phyloP scores from a whole-genome alignment of 2,113 vertebrate species.

The Macroglossus sobrinus region DNA sequence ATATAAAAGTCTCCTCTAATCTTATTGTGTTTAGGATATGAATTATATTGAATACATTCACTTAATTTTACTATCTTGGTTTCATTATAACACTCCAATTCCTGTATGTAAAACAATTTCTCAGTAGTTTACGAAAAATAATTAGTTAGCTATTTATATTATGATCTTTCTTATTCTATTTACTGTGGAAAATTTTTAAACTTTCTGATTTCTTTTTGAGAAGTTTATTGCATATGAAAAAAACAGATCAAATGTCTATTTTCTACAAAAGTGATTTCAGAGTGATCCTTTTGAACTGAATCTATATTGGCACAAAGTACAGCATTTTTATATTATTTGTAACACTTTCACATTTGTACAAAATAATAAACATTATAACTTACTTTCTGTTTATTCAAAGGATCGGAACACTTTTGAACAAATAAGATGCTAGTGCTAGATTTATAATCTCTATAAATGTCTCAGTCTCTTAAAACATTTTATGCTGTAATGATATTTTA shows the following conservation, averaged over 20 bases:
- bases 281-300: conserved; percentile 41
- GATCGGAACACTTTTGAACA: conserved; percentile 33
- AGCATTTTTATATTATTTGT: not conserved
- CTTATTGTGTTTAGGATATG: not conserved
- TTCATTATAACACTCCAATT: not conserved
- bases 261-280: conserved; percentile 43
- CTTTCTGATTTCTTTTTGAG: not conserved
- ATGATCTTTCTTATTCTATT: not conserved
- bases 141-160: not conserved
- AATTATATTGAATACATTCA: not conserved
- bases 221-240: conserved; percentile 59
- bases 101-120: not conserved
- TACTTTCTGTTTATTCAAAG: conserved; percentile 66
- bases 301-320: not conserved
- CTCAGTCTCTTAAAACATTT: not conserved
- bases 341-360: not conserved
- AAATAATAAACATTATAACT: conserved; percentile 51
- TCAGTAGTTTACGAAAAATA: not conserved
- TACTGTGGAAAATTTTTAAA: not conserved
- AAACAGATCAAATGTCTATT: conserved; percentile 40
- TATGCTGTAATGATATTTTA: not conserved
- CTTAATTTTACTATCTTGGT: not conserved
- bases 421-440: conserved; percentile 25
- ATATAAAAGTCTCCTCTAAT: not conserved
- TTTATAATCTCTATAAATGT: conserved; percentile 14